Percentiles rank a stretch among this genome's conserved stretches.
Evolutionary conservation across 2,113 vertebrate species (phyloP).

Genomic region (Oxygymnocypris stewartii): DNA sequence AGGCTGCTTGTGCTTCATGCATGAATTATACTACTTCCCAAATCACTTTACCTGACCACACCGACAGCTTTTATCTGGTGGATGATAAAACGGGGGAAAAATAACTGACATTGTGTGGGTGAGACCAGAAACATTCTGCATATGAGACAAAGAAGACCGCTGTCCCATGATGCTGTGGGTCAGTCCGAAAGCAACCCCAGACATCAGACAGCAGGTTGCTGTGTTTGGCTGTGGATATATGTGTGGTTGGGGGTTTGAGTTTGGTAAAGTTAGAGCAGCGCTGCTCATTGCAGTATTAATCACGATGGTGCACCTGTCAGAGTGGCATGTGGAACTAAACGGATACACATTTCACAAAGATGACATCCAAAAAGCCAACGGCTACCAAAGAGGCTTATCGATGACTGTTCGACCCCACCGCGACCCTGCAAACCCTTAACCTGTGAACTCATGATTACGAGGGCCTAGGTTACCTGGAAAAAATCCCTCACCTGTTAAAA

Average conservation of each 20-base stretch:
- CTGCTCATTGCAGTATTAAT: conserved; percentile 83
- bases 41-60: background rate
- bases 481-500: conserved; percentile 61
- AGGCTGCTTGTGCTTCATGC: background rate
- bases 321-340: conserved; percentile 97
- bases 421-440: conserved; percentile 52
- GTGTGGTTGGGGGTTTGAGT: conserved; percentile 2
- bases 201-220: background rate
- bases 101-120: background rate
- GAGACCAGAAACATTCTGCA: background rate
- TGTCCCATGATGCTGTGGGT: background rate
- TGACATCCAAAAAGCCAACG: conserved; percentile 71
- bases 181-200: background rate
- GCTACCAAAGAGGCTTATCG: conserved; percentile 68
- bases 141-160: conserved; percentile 25
- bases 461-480: conserved; percentile 57
- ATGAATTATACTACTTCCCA: background rate
- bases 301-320: conserved; percentile 89
- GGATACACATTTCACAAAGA: conserved; percentile 79
- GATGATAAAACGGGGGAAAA: background rate
- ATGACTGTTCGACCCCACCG: conserved; percentile 10
- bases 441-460: conserved; percentile 56
- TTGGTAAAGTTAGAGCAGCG: conserved; percentile 12
- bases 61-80: background rate
- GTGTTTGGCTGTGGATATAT: conserved; percentile 12